Conservation (phyloP, 2,797 vertebrate genomes). For the Hydrophis major region DNA sequence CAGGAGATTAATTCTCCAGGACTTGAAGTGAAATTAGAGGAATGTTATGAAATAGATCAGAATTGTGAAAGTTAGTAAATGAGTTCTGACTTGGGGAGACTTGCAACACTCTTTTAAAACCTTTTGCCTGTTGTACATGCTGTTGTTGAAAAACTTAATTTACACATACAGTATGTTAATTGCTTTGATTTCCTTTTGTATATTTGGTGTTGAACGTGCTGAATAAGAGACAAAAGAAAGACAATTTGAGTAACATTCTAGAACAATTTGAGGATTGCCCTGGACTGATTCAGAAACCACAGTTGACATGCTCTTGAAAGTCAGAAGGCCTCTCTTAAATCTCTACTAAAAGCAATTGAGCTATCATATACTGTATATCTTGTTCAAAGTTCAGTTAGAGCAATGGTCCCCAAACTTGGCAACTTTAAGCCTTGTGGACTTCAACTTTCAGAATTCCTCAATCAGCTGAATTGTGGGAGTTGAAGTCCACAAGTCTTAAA, state of each 20-base stretch:
- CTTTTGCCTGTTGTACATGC: not conserved
- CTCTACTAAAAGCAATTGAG: not conserved
- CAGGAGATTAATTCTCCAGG: not conserved
- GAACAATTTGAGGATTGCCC: not conserved
- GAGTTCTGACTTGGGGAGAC: not conserved
- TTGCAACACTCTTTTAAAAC: not conserved
- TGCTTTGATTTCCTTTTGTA: not conserved
- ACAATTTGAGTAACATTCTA: not conserved
- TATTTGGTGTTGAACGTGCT: not conserved
- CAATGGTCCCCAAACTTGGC: too few relatives aligned
- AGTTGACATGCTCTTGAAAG: not conserved
- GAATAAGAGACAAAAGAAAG: not conserved
- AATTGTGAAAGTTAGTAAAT: not conserved
- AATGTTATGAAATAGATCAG: not conserved
- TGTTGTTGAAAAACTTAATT: not conserved
- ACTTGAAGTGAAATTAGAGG: not conserved
- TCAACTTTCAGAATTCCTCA: too few relatives aligned
- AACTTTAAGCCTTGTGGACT: too few relatives aligned
- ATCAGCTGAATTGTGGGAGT: too few relatives aligned
- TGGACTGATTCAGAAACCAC: not conserved
- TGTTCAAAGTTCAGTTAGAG: not conserved
- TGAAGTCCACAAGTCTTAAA: too few relatives aligned
- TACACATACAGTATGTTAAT: not conserved
- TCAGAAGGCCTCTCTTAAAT: not conserved
- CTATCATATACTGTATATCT: not conserved